Percentiles rank a stretch among this genome's conserved stretches.
Conservation (phyloP, 2,113 vertebrate genomes). For the Ceyx margarethae region DNA sequence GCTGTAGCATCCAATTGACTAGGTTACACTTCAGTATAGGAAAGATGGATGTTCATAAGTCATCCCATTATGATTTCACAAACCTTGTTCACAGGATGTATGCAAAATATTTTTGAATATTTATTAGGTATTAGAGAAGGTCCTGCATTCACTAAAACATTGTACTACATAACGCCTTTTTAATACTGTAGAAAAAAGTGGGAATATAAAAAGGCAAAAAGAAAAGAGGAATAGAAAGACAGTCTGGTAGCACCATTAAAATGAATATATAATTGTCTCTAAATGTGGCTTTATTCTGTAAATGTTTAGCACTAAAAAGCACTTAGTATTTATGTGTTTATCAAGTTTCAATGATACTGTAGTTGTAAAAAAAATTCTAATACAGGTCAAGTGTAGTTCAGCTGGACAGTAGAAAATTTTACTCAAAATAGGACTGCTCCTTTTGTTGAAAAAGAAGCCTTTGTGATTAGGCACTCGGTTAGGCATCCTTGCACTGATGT, state of each 20-base stretch:
- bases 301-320: neutral
- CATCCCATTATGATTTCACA: slow-evolving; percentile 52
- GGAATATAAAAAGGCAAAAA: slow-evolving; percentile 24
- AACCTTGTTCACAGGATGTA: slow-evolving; percentile 44
- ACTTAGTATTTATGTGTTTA: neutral
- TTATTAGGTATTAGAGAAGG: slow-evolving; percentile 44
- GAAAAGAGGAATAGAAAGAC: neutral
- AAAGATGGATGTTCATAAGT: slow-evolving; percentile 49
- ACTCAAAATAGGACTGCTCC: neutral
- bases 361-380: neutral
- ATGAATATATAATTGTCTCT: slow-evolving; percentile 6
- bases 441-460: neutral
- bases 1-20: slow-evolving; percentile 37
- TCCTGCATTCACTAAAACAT: slow-evolving; percentile 23
- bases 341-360: neutral
- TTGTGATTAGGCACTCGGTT: neutral
- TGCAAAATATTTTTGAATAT: slow-evolving; percentile 65
- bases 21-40: slow-evolving; percentile 42
- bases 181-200: neutral
- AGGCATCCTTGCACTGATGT: neutral
- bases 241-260: neutral
- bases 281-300: neutral
- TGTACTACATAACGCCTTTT: slow-evolving; percentile 31
- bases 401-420: neutral
- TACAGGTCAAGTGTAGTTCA: neutral